Evolutionary conservation across 2,113 vertebrate species (phyloP).

Genomic region (Gnathonemus longibarbis): DNA sequence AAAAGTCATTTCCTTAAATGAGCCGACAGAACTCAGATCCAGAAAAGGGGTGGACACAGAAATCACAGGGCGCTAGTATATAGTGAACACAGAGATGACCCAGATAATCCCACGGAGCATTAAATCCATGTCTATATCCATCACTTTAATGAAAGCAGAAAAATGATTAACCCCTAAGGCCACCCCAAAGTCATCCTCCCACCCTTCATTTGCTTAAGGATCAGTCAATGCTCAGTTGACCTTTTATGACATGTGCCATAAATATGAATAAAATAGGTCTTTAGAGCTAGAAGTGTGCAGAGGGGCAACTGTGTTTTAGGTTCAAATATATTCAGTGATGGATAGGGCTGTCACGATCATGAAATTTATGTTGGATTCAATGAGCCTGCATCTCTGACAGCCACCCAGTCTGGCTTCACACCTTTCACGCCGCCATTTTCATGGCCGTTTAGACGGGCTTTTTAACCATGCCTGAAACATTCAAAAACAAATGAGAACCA

Average conservation of each 20-base stretch:
- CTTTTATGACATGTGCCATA: background rate
- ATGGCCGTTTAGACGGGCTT: background rate
- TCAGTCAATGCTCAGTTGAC: background rate
- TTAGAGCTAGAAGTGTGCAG: background rate
- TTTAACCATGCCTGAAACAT: background rate
- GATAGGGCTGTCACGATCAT: too few relatives aligned
- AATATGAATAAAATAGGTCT: background rate
- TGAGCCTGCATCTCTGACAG: background rate
- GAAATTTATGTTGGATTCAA: background rate
- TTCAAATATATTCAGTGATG: background rate
- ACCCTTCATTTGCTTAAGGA: background rate
- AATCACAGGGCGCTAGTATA: background rate
- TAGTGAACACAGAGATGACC: background rate
- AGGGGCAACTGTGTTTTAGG: background rate
- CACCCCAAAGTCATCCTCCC: background rate
- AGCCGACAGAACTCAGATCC: background rate
- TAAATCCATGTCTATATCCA: background rate
- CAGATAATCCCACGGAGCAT: background rate
- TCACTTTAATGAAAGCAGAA: background rate
- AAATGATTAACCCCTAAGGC: background rate
- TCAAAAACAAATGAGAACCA: background rate
- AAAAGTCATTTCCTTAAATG: conserved; percentile 18
- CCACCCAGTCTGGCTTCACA: background rate
- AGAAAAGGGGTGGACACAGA: background rate
- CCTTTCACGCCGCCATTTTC: background rate